These are phyloP conservation scores for Drosophila neutralis DNA, from an alignment of 2,888 invertebrate genomes.

Conservation along the genomic window DNA sequence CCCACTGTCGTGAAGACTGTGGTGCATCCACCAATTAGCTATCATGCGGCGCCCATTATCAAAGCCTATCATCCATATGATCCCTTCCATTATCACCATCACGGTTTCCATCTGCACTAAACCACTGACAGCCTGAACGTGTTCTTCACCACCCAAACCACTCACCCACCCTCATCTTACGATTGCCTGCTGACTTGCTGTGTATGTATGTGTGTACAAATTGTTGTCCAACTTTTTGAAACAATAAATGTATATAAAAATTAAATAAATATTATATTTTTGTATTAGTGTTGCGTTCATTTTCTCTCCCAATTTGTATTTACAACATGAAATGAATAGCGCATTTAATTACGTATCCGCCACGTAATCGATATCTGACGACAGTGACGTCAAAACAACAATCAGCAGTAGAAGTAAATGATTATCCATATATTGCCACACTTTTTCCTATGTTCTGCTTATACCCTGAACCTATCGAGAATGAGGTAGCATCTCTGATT, in stretches of 20 bases:
- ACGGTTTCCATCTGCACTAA: conserved; percentile 69
- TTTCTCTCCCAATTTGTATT: not conserved
- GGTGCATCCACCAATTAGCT: conserved; percentile 79
- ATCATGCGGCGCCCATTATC: conserved; percentile 81
- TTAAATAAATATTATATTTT: conserved; percentile 4
- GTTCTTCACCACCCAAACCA: not conserved
- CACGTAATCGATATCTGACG: conserved; percentile 39
- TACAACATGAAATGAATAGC: not conserved
- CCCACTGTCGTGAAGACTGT: conserved; percentile 81
- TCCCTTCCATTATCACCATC: conserved; percentile 77
- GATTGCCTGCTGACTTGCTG: conserved; percentile 54
- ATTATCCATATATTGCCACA: not conserved
- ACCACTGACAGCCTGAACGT: not conserved
- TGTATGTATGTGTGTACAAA: conserved; percentile 51
- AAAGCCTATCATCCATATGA: conserved; percentile 81
- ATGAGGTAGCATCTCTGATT: not conserved
- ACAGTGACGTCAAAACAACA: conserved; percentile 40
- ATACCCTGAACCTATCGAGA: not conserved
- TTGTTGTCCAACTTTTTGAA: conserved; percentile 32
- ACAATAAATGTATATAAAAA: conserved; percentile 27
- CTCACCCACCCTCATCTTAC: conserved; percentile 3
- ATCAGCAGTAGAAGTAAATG: conserved; percentile 5
- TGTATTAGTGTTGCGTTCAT: not conserved
- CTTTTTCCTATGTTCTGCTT: not conserved
- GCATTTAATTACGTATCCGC: conserved; percentile 47